Percentiles rank a stretch among this genome's conserved stretches.
Evolutionary conservation across 2,888 invertebrate genomes (phyloP).

Genomic region (Serrognathus titanus): DNA sequence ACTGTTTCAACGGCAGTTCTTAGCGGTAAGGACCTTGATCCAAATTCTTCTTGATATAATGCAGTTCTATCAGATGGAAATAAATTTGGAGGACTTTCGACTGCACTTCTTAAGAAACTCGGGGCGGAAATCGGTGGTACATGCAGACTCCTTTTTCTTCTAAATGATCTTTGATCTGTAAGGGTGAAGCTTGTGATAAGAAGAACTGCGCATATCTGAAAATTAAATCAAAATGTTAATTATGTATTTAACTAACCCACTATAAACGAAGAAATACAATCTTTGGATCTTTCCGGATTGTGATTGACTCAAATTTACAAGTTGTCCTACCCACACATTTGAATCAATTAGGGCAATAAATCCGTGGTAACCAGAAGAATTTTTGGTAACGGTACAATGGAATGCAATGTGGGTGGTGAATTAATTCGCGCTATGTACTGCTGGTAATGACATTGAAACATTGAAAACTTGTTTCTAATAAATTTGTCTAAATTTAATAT

Average conservation of each 20-base stretch:
- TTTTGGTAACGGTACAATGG: no score
- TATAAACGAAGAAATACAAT: no score
- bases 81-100: constrained; percentile 46
- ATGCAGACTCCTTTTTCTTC: constrained; percentile 33
- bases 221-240: constrained; percentile 7
- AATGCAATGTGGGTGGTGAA: no score
- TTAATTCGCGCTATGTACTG: no score
- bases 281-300: no score
- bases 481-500: no score
- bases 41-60: constrained; percentile 39
- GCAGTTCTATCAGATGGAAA: constrained; percentile 29
- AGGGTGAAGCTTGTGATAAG: constrained; percentile 27
- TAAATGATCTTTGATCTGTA: constrained; percentile 32
- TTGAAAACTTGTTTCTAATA: no score
- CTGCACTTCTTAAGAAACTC: constrained; percentile 48
- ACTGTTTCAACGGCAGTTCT: constrained; percentile 75
- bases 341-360: neutral
- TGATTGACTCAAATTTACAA: no score
- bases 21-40: constrained; percentile 57
- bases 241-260: no score
- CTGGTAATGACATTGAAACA: no score
- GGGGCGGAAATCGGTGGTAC: constrained; percentile 37
- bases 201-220: constrained; percentile 36
- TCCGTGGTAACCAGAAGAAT: no score
- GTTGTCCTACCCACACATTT: no score